Evolutionary conservation across 2,113 vertebrate genomes (phyloP).

Genomic region (Phaetusa simplex): DNA sequence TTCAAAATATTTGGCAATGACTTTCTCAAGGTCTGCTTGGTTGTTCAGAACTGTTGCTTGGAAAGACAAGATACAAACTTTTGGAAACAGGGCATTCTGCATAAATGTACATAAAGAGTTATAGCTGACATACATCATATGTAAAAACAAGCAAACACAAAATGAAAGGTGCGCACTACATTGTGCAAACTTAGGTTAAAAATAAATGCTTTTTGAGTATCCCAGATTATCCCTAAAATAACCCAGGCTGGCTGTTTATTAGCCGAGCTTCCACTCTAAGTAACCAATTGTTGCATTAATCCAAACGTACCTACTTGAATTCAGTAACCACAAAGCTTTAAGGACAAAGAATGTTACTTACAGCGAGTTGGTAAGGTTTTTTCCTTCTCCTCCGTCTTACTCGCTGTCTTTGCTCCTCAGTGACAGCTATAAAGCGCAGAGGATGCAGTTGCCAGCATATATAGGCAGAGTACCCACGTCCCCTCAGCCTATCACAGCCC

Average conservation of each 20-base stretch:
- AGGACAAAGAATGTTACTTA: constrained; percentile 71
- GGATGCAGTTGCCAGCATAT: constrained; percentile 66
- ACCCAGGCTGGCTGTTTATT: not conserved
- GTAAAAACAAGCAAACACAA: not conserved
- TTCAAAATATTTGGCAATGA: not conserved
- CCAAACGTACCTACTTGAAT: not conserved
- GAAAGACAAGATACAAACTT: not conserved
- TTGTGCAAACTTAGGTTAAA: not conserved
- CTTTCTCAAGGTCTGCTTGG: not conserved
- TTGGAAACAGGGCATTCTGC: not conserved
- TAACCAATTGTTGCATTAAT: not conserved
- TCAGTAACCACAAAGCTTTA: not conserved
- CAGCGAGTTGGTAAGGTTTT: constrained; percentile 17
- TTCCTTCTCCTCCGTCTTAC: not conserved
- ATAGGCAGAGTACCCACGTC: constrained; percentile 65
- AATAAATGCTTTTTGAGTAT: not conserved
- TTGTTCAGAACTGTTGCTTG: not conserved
- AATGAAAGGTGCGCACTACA: not conserved
- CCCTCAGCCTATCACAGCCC: constrained; percentile 76
- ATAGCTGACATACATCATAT: not conserved
- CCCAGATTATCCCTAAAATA: not conserved
- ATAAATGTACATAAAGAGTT: not conserved
- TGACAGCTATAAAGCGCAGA: constrained; percentile 63
- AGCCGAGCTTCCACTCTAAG: not conserved
- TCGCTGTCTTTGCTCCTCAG: constrained; percentile 31